Conservation (phyloP, 2,797 vertebrate species). For the Clarias pachynema region DNA sequence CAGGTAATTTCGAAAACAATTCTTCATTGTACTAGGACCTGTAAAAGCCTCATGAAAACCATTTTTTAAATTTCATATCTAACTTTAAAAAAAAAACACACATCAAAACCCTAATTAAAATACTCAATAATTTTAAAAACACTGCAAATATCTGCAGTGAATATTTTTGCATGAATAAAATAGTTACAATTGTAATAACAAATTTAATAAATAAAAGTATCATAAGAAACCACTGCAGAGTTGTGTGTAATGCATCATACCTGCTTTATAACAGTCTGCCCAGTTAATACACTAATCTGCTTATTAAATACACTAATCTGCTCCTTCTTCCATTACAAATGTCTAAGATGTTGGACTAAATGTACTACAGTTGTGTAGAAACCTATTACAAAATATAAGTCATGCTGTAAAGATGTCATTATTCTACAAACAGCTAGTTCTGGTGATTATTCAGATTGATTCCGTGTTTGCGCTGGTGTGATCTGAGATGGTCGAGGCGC, state of each 20-base stretch:
- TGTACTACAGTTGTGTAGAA: not conserved
- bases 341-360: not conserved
- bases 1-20: not conserved
- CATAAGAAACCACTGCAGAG: not conserved
- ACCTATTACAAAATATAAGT: constrained; percentile 1
- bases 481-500: constrained; percentile 78
- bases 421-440: not conserved
- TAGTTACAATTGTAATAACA: not conserved
- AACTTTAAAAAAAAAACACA: not conserved
- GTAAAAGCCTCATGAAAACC: constrained; percentile 2
- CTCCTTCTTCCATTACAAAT: not conserved
- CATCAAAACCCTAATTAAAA: not conserved
- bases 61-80: not conserved
- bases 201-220: constrained; percentile 15
- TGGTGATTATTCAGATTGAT: constrained; percentile 61
- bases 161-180: not conserved
- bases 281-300: not conserved
- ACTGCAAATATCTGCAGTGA: not conserved
- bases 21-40: not conserved
- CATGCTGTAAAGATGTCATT: not conserved
- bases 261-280: constrained; percentile 5
- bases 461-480: constrained; percentile 81
- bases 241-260: not conserved
- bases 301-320: not conserved
- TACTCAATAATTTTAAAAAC: not conserved